Percentiles rank a stretch among this genome's conserved stretches.
Evolutionary conservation across 2,797 vertebrate species (phyloP).

Genomic region (Sparidentex hasta): DNA sequence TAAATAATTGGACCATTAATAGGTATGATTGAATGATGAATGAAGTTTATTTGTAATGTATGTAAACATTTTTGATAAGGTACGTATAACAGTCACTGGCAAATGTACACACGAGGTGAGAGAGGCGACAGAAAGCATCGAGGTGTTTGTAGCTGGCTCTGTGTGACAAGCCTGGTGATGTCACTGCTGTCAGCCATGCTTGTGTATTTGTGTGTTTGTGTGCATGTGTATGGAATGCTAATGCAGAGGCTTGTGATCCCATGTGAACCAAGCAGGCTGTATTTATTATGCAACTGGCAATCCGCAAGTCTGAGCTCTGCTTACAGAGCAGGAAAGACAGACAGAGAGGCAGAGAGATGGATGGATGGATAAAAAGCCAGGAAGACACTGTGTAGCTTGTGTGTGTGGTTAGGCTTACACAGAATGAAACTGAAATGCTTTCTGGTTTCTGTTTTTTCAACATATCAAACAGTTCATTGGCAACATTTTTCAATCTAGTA

Average conservation of each 20-base stretch:
- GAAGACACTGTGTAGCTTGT: slow-evolving; percentile 20
- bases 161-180: slow-evolving; percentile 71
- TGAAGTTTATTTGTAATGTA: too few relatives aligned
- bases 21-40: not conserved
- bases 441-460: slow-evolving; percentile 1
- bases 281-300: slow-evolving; percentile 81
- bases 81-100: not conserved
- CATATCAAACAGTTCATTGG: not conserved
- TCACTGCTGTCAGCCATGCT: slow-evolving; percentile 58
- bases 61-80: slow-evolving; percentile 2
- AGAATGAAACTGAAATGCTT: not conserved
- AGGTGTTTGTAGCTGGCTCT: slow-evolving; percentile 39
- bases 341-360: slow-evolving; percentile 45
- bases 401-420: slow-evolving; percentile 7
- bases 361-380: slow-evolving; percentile 41
- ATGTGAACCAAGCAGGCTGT: slow-evolving; percentile 77
- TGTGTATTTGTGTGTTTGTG: slow-evolving; percentile 42
- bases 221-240: slow-evolving; percentile 78
- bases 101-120: slow-evolving; percentile 17
- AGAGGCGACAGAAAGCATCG: slow-evolving; percentile 18
- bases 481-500: not conserved
- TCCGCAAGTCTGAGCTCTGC: slow-evolving; percentile 81
- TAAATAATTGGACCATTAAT: slow-evolving; percentile 6
- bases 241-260: slow-evolving; percentile 73
- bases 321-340: slow-evolving; percentile 55